A percentile compares a stretch with the other conserved stretches of the same genome.
Evolutionary conservation across 1,140 invertebrate genomes (phyloP).

Genomic region (Pogonognathellus flavescens): DNA sequence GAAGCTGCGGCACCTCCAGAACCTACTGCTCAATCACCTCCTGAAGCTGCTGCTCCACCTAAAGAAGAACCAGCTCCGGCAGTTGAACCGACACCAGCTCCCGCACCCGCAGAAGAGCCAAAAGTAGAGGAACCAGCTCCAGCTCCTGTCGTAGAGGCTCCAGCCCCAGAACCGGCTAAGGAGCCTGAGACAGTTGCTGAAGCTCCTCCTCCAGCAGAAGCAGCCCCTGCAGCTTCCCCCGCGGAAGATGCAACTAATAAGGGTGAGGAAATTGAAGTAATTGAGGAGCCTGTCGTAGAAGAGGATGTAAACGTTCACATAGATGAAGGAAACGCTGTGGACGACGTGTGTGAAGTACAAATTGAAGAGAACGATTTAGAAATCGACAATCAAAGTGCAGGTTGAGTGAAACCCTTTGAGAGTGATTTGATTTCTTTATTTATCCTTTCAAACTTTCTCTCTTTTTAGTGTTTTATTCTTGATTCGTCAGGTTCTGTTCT

Average conservation of each 20-base stretch:
- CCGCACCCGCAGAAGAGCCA: background rate
- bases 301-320: slow-evolving; percentile 54
- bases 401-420: slow-evolving; percentile 55
- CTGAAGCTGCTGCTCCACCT: background rate
- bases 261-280: slow-evolving; percentile 46
- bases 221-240: slow-evolving; percentile 18
- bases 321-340: slow-evolving; percentile 51
- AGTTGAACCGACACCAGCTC: background rate
- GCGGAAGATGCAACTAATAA: slow-evolving; percentile 49
- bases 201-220: background rate
- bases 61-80: slow-evolving; percentile 6
- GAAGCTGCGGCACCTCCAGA: slow-evolving; percentile 8
- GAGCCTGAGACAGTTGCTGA: slow-evolving; percentile 1
- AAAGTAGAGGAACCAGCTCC: background rate
- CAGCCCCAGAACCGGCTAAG: slow-evolving; percentile 8
- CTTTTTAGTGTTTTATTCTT: background rate
- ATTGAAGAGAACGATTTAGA: slow-evolving; percentile 58
- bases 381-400: slow-evolving; percentile 52
- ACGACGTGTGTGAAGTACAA: slow-evolving; percentile 58
- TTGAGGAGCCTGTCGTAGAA: slow-evolving; percentile 28
- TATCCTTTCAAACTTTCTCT: background rate
- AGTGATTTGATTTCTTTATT: background rate
- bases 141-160: background rate
- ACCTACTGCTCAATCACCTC: background rate
- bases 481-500: background rate